These are phyloP conservation scores for Canis aureus DNA, from an alignment of 2,113 vertebrate species.

Conservation along the genomic window DNA sequence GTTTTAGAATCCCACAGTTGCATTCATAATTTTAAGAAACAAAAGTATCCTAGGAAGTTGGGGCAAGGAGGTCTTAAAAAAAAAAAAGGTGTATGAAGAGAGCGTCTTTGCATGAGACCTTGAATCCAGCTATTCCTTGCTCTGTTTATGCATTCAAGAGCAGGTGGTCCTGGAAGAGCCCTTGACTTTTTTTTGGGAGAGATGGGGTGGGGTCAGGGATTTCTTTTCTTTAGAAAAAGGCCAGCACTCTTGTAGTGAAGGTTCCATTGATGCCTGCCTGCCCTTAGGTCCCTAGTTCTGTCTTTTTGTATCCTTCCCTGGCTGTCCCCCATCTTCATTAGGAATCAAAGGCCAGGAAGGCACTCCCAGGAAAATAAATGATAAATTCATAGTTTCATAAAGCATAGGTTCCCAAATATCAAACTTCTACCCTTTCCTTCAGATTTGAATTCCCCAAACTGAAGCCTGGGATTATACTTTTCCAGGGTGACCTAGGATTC, in stretches of 20 bases:
- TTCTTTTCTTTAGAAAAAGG: not conserved
- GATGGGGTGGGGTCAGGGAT: not conserved
- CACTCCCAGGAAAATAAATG: not conserved
- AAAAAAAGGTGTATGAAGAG: not conserved
- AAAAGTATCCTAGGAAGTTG: not conserved
- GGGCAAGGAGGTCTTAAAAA: not conserved
- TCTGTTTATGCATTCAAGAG: not conserved
- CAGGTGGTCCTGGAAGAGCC: not conserved
- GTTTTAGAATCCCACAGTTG: conserved; percentile 13
- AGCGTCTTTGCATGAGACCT: not conserved
- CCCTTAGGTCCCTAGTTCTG: not conserved
- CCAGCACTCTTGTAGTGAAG: not conserved
- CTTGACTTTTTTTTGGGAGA: not conserved
- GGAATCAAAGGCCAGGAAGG: not conserved
- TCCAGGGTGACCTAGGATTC: not conserved
- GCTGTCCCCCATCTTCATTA: not conserved
- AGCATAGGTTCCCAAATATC: not conserved
- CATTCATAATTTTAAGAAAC: not conserved
- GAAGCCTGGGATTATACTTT: not conserved
- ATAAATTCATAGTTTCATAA: not conserved
- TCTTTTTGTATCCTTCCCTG: not conserved
- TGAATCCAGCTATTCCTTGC: not conserved
- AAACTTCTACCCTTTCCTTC: not conserved
- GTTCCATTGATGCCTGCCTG: not conserved
- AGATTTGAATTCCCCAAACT: not conserved